Evolutionary conservation across 2,888 invertebrate genomes (phyloP).

Genomic region (Polylopha cassiicola): DNA sequence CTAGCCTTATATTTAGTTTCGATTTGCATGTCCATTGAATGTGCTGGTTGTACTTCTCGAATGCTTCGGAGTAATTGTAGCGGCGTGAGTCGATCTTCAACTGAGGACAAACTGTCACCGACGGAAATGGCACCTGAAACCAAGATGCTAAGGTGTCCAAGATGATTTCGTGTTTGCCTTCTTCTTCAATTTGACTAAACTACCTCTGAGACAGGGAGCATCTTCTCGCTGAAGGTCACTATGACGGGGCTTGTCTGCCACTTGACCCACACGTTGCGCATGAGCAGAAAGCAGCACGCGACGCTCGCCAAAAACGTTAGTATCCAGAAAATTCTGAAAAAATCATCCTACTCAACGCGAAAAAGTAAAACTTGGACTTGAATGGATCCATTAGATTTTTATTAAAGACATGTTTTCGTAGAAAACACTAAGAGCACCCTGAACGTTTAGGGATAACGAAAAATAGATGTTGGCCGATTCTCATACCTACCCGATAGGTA

Average conservation of each 20-base stretch:
- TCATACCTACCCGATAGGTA: too few relatives aligned
- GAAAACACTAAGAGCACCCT: too few relatives aligned
- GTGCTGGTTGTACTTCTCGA: neutral
- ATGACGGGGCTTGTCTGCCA: slow-evolving; percentile 48
- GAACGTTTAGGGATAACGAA: too few relatives aligned
- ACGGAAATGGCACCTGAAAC: slow-evolving; percentile 26
- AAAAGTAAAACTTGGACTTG: too few relatives aligned
- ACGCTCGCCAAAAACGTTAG: slow-evolving; percentile 38
- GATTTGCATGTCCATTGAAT: too few relatives aligned
- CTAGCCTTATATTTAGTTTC: too few relatives aligned
- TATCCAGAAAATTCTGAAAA: slow-evolving; percentile 43
- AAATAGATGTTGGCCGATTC: too few relatives aligned
- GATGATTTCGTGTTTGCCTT: slow-evolving; percentile 2
- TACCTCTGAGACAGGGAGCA: slow-evolving; percentile 40
- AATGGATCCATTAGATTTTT: too few relatives aligned
- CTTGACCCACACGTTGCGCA: slow-evolving; percentile 38
- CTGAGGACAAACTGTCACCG: slow-evolving; percentile 25
- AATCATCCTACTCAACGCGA: neutral
- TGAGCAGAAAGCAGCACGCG: slow-evolving; percentile 37
- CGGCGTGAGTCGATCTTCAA: slow-evolving; percentile 30
- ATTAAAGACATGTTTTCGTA: too few relatives aligned
- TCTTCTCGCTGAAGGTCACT: slow-evolving; percentile 42
- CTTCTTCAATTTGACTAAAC: slow-evolving; percentile 30
- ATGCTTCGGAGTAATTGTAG: slow-evolving; percentile 31
- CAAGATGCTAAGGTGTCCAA: neutral